A percentile compares a stretch with the other conserved stretches of the same genome.
These are phyloP conservation scores for Sinocyclocheilus grahami DNA, from an alignment of 2,113 vertebrate genomes.

Conservation along the genomic window DNA sequence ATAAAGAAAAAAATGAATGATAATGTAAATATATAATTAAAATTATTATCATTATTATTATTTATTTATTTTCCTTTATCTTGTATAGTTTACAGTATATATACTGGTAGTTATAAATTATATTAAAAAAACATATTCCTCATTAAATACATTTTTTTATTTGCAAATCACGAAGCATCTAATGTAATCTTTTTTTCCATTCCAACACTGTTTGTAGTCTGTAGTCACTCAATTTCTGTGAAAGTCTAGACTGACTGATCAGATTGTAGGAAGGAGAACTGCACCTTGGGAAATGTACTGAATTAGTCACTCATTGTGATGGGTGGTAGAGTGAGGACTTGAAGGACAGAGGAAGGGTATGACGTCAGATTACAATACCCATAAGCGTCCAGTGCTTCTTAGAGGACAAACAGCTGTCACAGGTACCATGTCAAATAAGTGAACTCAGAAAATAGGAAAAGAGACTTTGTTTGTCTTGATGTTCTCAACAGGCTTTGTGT, in stretches of 20 bases:
- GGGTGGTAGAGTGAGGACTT: background rate
- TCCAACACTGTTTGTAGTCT: background rate
- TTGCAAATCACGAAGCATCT: background rate
- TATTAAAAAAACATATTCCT: no score
- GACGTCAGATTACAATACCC: slow-evolving; percentile 26
- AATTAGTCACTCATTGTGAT: slow-evolving; percentile 30
- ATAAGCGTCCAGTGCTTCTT: background rate
- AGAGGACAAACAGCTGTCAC: slow-evolving; percentile 18
- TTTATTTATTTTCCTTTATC: no score
- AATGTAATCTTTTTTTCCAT: background rate
- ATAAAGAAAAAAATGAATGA: no score
- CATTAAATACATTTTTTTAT: no score
- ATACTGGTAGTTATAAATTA: no score
- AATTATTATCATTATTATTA: no score
- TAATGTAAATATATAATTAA: no score
- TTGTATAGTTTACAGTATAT: no score
- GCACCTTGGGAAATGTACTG: slow-evolving; percentile 24
- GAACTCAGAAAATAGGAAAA: background rate
- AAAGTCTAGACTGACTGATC: slow-evolving; percentile 38
- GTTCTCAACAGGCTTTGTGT: background rate
- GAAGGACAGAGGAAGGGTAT: background rate
- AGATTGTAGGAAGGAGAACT: slow-evolving; percentile 34
- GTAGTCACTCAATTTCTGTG: background rate
- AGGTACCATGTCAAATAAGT: background rate
- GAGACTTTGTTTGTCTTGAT: background rate